Evolutionary conservation across 2,797 vertebrate species (phyloP), one percentile per base, ranked within the genome.

Genomic region (Orientallactaga sibirica): DNA sequence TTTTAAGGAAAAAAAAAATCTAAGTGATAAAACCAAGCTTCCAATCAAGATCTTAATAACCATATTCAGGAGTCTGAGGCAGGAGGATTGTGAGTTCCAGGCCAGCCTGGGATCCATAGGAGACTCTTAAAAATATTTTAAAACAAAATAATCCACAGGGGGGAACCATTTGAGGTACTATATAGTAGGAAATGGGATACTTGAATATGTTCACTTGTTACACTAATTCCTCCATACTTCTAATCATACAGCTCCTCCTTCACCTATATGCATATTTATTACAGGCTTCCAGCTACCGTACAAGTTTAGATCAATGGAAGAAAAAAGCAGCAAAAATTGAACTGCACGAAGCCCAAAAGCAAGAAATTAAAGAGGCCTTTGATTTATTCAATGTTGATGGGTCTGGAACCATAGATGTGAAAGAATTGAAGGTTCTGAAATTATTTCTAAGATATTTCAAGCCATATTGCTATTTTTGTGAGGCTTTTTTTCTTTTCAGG

Each of bases 341-440:
- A 43, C 95, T 99, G 92, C 99, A 98, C 1, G 99, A 99, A 96
- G 99, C 99, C 61, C 99, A 99, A 95, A 99, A 98, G 94, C 99
- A 99, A 97, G 99, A 99, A 97, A 99, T 99, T 87, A 98, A 99
- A 97, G 99, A 99, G 96, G 99, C 99, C 7, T 99, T 99, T 91
- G 99, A 99, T 95, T 98, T 99, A 81, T 99, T 99, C 73, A 99
- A 99, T 95, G 98, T 99, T 0, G 99, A 99, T 94, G 99, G 99
- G 16, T 98, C 98, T 77, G 99, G 99, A 43, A 98, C 98, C 64
- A 99, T 99, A 52, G 99, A 99, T 92, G 98, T 99, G 55, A 99
- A 99, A 97, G 99, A 99, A 97, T 95, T 99, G 12, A 99, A 99
- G 99, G 99, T 99, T 95, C 76, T 88, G 73, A 70, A 29, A 75